Percentiles rank a stretch among this genome's conserved stretches.
Evolutionary conservation across 2,113 vertebrate species (phyloP).

Genomic region (Elaphurus davidianus): DNA sequence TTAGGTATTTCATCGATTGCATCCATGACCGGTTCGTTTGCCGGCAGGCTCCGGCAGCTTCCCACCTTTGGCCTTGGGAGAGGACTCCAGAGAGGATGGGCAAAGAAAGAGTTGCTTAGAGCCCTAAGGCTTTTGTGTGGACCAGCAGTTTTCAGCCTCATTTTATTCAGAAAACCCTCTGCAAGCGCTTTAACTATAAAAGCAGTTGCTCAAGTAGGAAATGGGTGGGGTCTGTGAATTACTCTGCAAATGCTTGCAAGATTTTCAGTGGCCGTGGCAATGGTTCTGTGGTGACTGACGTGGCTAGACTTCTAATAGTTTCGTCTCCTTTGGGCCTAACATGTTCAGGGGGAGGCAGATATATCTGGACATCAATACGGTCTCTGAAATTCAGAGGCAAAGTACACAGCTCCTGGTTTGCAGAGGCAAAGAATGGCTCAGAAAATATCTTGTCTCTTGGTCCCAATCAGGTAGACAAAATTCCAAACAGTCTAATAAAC

Average conservation of each 20-base stretch:
- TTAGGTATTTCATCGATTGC: too few relatives aligned
- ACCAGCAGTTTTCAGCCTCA: not conserved
- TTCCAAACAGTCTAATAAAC: not conserved
- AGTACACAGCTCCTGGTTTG: not conserved
- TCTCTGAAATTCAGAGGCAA: not conserved
- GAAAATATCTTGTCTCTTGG: not conserved
- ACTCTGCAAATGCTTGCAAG: not conserved
- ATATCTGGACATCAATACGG: not conserved
- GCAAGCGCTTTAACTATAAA: not conserved
- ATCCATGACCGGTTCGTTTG: too few relatives aligned
- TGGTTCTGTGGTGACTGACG: not conserved
- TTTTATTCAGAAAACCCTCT: not conserved
- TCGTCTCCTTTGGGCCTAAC: not conserved
- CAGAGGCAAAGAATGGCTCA: not conserved
- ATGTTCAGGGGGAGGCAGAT: not conserved
- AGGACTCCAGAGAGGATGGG: too few relatives aligned
- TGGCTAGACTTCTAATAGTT: not conserved
- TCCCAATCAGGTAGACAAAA: not conserved
- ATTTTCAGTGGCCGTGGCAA: not conserved
- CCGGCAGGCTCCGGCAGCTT: too few relatives aligned
- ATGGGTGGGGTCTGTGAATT: not conserved
- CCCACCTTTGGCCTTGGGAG: too few relatives aligned
- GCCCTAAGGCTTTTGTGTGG: too few relatives aligned
- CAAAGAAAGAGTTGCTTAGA: too few relatives aligned
- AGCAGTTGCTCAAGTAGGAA: not conserved